A percentile compares a stretch with the other conserved stretches of the same genome.
Conservation (phyloP, 1,140 invertebrate species). For the Hyposmocoma kahamanoa region DNA sequence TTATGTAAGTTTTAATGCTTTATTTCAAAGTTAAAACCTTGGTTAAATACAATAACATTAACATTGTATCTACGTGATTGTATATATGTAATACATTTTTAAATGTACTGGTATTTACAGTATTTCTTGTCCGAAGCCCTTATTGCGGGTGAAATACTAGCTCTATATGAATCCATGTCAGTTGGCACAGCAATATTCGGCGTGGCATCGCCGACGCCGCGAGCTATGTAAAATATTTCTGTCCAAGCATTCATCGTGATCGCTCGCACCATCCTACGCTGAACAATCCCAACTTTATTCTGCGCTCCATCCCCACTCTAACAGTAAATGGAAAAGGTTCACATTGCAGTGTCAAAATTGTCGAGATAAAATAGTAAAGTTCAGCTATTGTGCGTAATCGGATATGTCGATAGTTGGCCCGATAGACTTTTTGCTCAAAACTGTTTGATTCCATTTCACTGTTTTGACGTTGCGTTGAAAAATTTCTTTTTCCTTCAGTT, state of each 20-base stretch:
- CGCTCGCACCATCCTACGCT: conserved; percentile 53
- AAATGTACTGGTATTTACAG: too few species aligned
- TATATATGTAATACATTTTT: too few species aligned
- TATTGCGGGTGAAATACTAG: conserved; percentile 24
- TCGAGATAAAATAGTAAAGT: conserved; percentile 37
- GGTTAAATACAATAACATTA: too few species aligned
- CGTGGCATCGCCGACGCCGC: conserved; percentile 45
- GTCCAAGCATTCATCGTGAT: conserved; percentile 70
- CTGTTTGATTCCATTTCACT: conserved; percentile 49
- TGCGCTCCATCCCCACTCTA: conserved; percentile 25
- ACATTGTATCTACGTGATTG: too few species aligned
- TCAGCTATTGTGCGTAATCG: conserved; percentile 58
- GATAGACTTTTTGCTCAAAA: conserved; percentile 46
- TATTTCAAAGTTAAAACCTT: too few species aligned
- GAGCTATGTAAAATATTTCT: conserved; percentile 72
- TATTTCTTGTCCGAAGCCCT: too few species aligned
- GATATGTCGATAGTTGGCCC: conserved; percentile 53
- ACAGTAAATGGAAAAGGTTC: conserved; percentile 19
- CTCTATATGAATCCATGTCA: conserved; percentile 41
- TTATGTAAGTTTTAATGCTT: too few species aligned
- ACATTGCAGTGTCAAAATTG: conserved; percentile 18
- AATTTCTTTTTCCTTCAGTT: conserved; percentile 5
- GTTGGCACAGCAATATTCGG: conserved; percentile 69
- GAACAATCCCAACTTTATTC: conserved; percentile 37
- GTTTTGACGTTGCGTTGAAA: conserved; percentile 29